Conservation (phyloP, 2,888 invertebrate species). For the Xestia rhomboidea region DNA sequence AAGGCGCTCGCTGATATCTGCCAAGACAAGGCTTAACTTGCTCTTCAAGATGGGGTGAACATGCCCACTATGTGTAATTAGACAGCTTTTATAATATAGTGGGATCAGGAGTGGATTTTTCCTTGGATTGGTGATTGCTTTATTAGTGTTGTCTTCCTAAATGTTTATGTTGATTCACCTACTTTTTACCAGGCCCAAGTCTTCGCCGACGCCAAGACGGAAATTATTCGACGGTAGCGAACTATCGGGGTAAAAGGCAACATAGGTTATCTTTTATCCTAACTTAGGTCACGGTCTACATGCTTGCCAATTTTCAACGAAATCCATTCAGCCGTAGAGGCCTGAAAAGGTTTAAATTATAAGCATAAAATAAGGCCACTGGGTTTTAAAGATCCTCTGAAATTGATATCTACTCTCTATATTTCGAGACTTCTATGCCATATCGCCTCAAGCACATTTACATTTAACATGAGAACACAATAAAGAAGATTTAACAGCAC, state of each 20-base stretch:
- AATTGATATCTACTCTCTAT: not conserved
- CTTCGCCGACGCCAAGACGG: not conserved
- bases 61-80: conserved; percentile 46
- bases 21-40: conserved; percentile 57
- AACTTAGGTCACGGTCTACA: not conserved
- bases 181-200: not conserved
- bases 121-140: not conserved
- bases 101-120: conserved; percentile 25
- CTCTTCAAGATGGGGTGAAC: conserved; percentile 37
- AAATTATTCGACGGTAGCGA: not conserved
- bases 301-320: not conserved
- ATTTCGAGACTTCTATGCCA: not conserved
- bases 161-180: not conserved
- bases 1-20: conserved; percentile 57
- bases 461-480: conserved; percentile 26
- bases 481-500: conserved; percentile 23
- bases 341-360: not conserved
- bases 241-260: not conserved
- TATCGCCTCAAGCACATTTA: not conserved
- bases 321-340: not conserved
- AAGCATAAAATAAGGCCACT: not conserved
- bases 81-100: conserved; percentile 21
- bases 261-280: not conserved
- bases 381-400: not conserved
- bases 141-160: not conserved